Evolutionary conservation across 2,888 invertebrate genomes (phyloP), one percentile per base, ranked within the genome.

Genomic region (Amblyteles armatorius): DNA sequence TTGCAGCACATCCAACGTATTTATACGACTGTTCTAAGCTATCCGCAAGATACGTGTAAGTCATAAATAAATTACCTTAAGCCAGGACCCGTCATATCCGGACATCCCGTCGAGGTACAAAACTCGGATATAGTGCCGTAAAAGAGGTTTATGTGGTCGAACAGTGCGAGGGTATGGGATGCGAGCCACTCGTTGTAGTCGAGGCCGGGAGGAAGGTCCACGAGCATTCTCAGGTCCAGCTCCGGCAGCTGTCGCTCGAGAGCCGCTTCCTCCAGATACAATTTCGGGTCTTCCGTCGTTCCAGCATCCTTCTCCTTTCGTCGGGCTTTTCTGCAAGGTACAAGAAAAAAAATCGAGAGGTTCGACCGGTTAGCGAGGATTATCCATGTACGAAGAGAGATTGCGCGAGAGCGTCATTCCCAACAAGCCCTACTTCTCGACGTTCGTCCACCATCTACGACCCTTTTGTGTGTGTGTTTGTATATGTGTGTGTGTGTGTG

Each of bases 181-280:
- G 99, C 99, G 93, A 99, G 97, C 99, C 99, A 99, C 96, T 99
- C 99, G 95, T 99, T 99, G 95, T 98, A 98, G 95, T 99, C 99
- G 94, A 99, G 96, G 88, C 99, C 99, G 90, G 97, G 96, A 91
- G 99, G 99, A 94, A 99, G 96, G 94, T 98, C 97, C 89, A 99
- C 98, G 94, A 99, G 96, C 95, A 98, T 96, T 94, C 97, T 97
- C 95, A 99, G 96, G 96, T 99, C 98, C 94, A 98, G 96, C 95
- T 99, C 98, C 91, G 98, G 97, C 94, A 99, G 96, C 95, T 98
- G 98, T 94, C 98, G 96, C 95, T 99, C 98, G 94, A 98, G 96
- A 93, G 98, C 97, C 94, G 98, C 97, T 94, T 98, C 98, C 95
- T 99, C 98, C 94, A 99, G 96, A 95, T 99, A 99, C 94, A 98